These are phyloP conservation scores for Chunga burmeisteri DNA, from an alignment of 2,113 vertebrate genomes.

Conservation along the genomic window DNA sequence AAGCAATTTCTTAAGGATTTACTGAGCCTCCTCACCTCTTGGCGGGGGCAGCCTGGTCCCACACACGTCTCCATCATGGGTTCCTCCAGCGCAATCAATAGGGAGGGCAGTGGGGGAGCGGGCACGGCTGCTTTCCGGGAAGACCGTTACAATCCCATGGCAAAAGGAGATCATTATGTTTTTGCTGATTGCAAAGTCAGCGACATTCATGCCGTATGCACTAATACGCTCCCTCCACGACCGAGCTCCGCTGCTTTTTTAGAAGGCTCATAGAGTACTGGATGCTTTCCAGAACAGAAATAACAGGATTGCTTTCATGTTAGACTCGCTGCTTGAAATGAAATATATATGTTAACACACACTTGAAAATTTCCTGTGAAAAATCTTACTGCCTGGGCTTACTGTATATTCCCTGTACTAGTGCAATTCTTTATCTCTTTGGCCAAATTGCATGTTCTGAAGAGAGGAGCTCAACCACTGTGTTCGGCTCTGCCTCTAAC, in stretches of 20 bases:
- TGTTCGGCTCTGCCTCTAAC: background rate
- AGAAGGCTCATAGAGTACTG: constrained; percentile 9
- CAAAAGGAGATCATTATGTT: background rate
- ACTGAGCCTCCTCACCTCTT: background rate
- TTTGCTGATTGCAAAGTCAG: constrained; percentile 39
- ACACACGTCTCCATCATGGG: background rate
- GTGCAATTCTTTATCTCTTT: background rate
- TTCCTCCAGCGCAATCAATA: accelerated
- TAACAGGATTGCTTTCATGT: constrained; percentile 42
- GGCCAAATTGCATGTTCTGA: background rate
- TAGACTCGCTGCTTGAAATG: background rate
- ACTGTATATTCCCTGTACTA: background rate
- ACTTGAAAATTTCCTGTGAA: constrained; percentile 7
- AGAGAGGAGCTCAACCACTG: background rate
- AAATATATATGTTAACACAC: constrained; percentile 1
- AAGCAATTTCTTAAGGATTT: background rate
- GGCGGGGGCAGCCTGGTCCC: background rate
- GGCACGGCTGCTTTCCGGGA: background rate
- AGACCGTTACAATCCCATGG: background rate
- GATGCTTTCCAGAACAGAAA: constrained; percentile 58
- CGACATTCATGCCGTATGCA: background rate
- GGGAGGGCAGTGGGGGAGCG: background rate
- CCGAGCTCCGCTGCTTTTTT: constrained; percentile 1
- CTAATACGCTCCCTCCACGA: background rate
- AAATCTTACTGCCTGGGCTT: background rate